Base-by-base conservation (phyloP, 1,140 invertebrate species). In the Elymnias hypermnestra region DNA sequence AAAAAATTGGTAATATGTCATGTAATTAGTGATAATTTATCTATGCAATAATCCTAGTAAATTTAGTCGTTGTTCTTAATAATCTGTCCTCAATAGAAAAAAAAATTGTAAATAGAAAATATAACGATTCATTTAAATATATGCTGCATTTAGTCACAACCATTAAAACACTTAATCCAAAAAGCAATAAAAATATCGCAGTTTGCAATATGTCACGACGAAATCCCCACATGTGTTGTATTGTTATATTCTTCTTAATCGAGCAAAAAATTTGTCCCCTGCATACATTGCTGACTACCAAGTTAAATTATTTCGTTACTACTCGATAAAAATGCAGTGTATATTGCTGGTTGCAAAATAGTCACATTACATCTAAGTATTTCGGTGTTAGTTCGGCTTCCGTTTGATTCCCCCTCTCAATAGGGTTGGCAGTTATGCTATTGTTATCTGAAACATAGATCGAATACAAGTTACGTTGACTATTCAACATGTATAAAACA, bases 191-290 rank as follows among this genome's bases (percentile, higher is more conserved):
- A 43, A 43, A 43, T 43, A 22, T 33, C 28, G 19, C 28, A 33
- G 12, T n/a, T 43, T 12, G 40, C 40, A 43, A 43, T 43, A 43
- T 43, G 40, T 43, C 28, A 33, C 35, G 29, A 17, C 28, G 13
- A 22, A 22, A 23, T 33, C 18, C n/a, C 19, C 40, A 28, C 15
- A 43, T 33, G 29, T 18, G n/a, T 39, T 13, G 3, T 2, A 2
- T n/a, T n/a, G n/a, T n/a, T n/a, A n/a, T n/a, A n/a, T n/a, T n/a
- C 9, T 5, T 33, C 15, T 33, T 19, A 15, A 21, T 14, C 15
- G 1, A 14, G 1, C 5, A n/a, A 33, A 5, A 15, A 18, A 14
- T 3, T 43, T 22, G 22, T 7, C 14, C 10, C 6, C 1, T 6
- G 7, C 10, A 9, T 43, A 43, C 40, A 43, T 33, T 33, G 40